Conservation (phyloP, 2,888 invertebrate species). For the Synergus japonicus region DNA sequence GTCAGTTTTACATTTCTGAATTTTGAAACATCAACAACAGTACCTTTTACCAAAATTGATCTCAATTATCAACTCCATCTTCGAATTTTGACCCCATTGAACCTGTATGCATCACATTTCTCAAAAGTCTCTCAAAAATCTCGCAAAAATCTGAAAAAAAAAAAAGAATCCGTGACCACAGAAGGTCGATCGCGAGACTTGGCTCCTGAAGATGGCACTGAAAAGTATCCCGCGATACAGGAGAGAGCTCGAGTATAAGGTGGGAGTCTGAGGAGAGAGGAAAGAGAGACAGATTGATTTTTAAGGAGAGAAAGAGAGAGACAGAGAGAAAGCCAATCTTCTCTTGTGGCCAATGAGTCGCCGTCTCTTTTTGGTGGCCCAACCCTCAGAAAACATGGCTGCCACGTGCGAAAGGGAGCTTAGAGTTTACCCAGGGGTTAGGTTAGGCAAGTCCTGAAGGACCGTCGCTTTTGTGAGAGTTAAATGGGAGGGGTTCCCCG, state of each 20-base stretch:
- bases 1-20: background rate
- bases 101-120: background rate
- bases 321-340: conserved; percentile 52
- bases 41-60: background rate
- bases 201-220: conserved; percentile 48
- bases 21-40: conserved; percentile 1
- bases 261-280: conserved; percentile 65
- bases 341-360: conserved; percentile 70
- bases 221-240: conserved; percentile 47
- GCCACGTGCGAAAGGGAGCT: conserved; percentile 63
- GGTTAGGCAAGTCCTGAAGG: conserved; percentile 64
- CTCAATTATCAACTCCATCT: background rate
- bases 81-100: background rate
- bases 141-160: background rate
- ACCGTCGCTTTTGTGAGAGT: conserved; percentile 58
- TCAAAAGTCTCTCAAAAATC: background rate
- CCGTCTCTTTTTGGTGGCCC: conserved; percentile 73
- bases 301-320: conserved; percentile 43
- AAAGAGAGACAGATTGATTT: conserved; percentile 45
- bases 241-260: conserved; percentile 46
- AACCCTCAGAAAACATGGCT: conserved; percentile 76
- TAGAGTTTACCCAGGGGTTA: conserved; percentile 63
- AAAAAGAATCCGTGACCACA: conserved; percentile 47
- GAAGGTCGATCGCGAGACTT: conserved; percentile 51
- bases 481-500: conserved; percentile 62